Evolutionary conservation across 1,140 invertebrate species (phyloP).

Genomic region (Neodiprion lecontei): DNA sequence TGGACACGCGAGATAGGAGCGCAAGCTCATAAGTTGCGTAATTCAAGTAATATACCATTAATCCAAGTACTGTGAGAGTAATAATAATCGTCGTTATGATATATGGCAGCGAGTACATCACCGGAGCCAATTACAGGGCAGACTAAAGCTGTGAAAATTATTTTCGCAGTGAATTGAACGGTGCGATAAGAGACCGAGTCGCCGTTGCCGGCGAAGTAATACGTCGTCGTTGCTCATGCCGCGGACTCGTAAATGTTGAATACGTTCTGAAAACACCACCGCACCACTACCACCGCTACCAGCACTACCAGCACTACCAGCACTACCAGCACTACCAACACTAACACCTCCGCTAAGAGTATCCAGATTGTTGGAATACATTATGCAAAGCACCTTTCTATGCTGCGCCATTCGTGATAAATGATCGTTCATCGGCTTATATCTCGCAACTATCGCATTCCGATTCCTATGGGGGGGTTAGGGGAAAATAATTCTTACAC

Average conservation of each 20-base stretch:
- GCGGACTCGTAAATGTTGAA: no score
- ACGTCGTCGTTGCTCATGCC: no score
- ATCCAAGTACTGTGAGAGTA: no score
- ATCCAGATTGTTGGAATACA: constrained; percentile 7
- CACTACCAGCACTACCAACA: no score
- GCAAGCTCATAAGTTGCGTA: no score
- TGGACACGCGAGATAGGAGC: no score
- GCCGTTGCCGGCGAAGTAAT: neutral
- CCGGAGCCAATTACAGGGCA: neutral
- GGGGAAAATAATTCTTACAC: neutral
- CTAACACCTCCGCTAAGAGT: neutral
- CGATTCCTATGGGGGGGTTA: neutral
- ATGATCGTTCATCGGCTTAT: neutral
- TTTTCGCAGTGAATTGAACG: neutral
- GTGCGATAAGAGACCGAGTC: neutral
- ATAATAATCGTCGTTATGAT: neutral
- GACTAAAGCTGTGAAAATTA: neutral
- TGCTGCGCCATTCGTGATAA: neutral
- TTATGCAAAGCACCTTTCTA: neutral
- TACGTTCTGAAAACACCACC: no score
- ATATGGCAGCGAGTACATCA: neutral
- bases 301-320: no score
- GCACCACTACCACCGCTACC: no score
- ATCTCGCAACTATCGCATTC: neutral
- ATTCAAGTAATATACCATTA: no score